Evolutionary conservation across 1,140 invertebrate species (phyloP), one percentile per base, ranked within the genome.

Genomic region (Leptopilina boulardi): DNA sequence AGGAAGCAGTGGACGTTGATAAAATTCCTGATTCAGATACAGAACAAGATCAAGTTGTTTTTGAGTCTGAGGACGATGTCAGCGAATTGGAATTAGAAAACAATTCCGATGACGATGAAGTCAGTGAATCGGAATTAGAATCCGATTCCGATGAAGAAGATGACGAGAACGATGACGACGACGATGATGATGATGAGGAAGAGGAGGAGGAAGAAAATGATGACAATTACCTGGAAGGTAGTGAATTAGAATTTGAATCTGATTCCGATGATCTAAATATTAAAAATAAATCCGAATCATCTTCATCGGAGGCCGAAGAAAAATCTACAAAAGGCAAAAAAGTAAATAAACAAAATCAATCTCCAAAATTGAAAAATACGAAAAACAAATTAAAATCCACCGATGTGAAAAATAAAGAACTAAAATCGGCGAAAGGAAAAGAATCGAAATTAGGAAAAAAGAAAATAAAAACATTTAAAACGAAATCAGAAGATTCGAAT

Each of bases 11-110:
- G 75, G 80, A 92, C 8, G 78, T 88, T 70, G 77, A 85, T 11
- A 51, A 81, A n/a, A 85, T 89, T 75, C 86, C 87, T 59, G 91
- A 91, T 73, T 92, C 91, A 23, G 91, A 92, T 72, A 90, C 91
- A 80, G 92, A 93, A 80, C 86, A 89, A 71, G 91, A 92, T 82
- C 47, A 74, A 30, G 73, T 85, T 71, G 73, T 88, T 66, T 88
- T 87, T 75, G 51, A 82, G 30, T 87, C 92, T 1, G 92, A 93
- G 80, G 91, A 88, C n/a, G 92, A 93, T 34, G 83, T 87, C 41
- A 90, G 91, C 74, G 82, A 92, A 70, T 85, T 89, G 59, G 82
- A 86, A 71, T 83, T 84, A 21, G 87, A 91, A 78, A 73, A 89
- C 80, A 82, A 85, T 84, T 86, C 77, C 80, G 71, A 54, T 47